These are phyloP conservation scores for Neotragus pygmaeus DNA, from an alignment of 2,113 vertebrate genomes.

Conservation along the genomic window DNA sequence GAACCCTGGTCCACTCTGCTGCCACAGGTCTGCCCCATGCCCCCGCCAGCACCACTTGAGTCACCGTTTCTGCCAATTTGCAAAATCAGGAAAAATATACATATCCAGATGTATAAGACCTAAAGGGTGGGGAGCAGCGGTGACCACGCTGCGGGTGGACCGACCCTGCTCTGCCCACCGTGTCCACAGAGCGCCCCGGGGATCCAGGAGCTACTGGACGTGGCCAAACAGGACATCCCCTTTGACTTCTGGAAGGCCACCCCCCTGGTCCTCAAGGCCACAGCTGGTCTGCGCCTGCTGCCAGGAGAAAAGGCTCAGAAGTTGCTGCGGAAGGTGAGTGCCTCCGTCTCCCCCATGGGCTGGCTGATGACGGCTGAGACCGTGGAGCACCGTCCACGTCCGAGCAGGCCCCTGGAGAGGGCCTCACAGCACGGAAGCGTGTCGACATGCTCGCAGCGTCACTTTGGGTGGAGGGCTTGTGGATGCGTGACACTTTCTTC, in stretches of 20 bases:
- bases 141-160: background rate
- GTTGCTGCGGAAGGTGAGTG: constrained; percentile 86
- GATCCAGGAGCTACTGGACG: constrained; percentile 86
- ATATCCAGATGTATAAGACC: background rate
- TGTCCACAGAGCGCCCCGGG: constrained; percentile 83
- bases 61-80: background rate
- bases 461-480: background rate
- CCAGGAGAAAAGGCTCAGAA: constrained; percentile 90
- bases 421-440: background rate
- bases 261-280: constrained; percentile 92
- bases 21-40: background rate
- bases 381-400: background rate
- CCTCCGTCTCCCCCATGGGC: background rate
- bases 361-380: background rate
- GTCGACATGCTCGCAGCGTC: background rate
- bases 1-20: background rate
- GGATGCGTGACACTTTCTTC: background rate
- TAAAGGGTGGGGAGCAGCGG: background rate
- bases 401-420: rapidly evolving
- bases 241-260: constrained; percentile 84
- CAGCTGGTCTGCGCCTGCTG: constrained; percentile 91
- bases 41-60: background rate
- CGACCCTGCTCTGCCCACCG: background rate
- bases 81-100: background rate
- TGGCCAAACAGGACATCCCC: constrained; percentile 87